Base-by-base conservation (phyloP, 1,140 invertebrate species). In the Chrysomallon squamiferum region DNA sequence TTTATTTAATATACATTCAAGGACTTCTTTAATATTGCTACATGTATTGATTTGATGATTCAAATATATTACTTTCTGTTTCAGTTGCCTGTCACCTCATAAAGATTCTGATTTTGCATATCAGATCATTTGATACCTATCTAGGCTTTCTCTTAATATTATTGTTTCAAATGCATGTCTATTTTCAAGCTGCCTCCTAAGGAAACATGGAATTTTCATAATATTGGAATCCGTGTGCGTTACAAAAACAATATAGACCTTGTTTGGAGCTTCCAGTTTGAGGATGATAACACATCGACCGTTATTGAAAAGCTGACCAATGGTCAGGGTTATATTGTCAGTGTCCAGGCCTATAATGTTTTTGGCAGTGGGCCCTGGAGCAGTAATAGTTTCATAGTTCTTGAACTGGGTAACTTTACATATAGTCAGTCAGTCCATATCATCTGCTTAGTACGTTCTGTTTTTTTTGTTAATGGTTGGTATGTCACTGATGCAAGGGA, bases 291-390 rank as follows among this genome's bases (percentile, higher is more conserved):
- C 4, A 29, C 47, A 29, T 30, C 20, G n/a, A 2, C 50, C 5
- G 25, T 61, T 4, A 22, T 54, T 22, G 20, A 38, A 6, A 49
- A 63, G n/a, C 52, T 69, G 25, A 30, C 33, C 4, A 57, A 30
- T 13, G 52, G 56, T 11, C n/a, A 45, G 4, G 65, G 57, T 20
- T 73, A 69, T 62, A 56, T 47, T 1, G 15, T 65, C 49, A 65
- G 41, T 32, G 65, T 69, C 11, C 67, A 69, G 61, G 71, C 67
- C 13, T 62, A 66, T 43, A 73, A 73, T 50, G 60, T 62, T 3
- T 32, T 52, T 11, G 67, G 71, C 7, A 61, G 65, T 6, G 71
- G 71, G 3, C 71, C 71, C 1, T 73, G 67, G 67, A 67, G 67
- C 30, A 9, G 18, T 27, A 54, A 52, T 13, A 50, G 22, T 1